These are phyloP conservation scores for Chiridota heheva DNA, from an alignment of 35 echinoderm and acorn worm species.

Conservation along the genomic window DNA sequence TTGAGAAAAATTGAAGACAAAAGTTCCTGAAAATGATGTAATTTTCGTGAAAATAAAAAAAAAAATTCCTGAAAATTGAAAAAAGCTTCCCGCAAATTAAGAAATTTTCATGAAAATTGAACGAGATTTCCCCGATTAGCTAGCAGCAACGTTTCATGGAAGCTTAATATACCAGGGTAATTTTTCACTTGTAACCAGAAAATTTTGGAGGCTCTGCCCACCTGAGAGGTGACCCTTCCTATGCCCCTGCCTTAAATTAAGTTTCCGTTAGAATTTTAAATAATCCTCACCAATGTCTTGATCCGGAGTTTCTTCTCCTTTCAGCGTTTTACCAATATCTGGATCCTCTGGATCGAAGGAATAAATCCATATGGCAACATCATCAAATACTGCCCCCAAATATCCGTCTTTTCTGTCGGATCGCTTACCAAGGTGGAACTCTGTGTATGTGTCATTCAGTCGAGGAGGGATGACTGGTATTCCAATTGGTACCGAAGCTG, in stretches of 20 bases:
- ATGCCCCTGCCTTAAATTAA: not conserved
- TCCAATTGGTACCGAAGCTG: slow-evolving; percentile 35
- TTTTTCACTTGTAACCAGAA: too few relatives aligned
- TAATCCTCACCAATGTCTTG: slow-evolving; percentile 39
- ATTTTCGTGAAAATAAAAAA: too few relatives aligned
- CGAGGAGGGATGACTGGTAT: not conserved
- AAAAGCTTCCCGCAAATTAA: too few relatives aligned
- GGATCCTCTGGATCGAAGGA: slow-evolving; percentile 60
- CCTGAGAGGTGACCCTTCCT: too few relatives aligned
- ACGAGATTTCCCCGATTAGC: too few relatives aligned
- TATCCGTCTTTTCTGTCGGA: slow-evolving; percentile 67
- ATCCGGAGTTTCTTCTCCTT: slow-evolving; percentile 60
- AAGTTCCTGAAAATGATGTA: too few relatives aligned
- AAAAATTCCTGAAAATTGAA: too few relatives aligned
- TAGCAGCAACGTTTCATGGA: too few relatives aligned
- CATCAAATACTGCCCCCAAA: slow-evolving; percentile 83
- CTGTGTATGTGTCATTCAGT: slow-evolving; percentile 36
- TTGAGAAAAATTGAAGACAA: too few relatives aligned
- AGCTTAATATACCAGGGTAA: too few relatives aligned
- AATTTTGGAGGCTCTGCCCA: not conserved
- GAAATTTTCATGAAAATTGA: too few relatives aligned
- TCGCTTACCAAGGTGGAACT: slow-evolving; percentile 72
- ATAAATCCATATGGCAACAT: slow-evolving; percentile 85
- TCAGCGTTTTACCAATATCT: slow-evolving; percentile 37
- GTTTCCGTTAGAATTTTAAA: not conserved